phyloP scores from a whole-genome alignment of 2,797 vertebrate species.

The Chanos chanos region DNA sequence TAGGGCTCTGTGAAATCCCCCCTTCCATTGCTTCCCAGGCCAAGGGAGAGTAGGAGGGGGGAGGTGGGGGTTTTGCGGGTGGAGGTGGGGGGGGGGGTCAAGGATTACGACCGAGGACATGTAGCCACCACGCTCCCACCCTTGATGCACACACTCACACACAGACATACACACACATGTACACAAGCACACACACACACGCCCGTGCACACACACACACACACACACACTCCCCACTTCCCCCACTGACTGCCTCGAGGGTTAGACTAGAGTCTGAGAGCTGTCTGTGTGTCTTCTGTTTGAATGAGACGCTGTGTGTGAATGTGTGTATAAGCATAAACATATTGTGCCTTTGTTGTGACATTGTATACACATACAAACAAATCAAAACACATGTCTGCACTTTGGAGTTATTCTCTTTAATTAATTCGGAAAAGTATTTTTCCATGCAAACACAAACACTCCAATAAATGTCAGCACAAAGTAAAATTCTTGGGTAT shows the following conservation, averaged over 20 bases:
- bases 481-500: neutral
- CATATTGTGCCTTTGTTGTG: neutral
- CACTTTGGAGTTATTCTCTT: too few species aligned
- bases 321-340: slow-evolving; percentile 12
- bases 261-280: slow-evolving; percentile 19
- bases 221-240: slow-evolving; percentile 1
- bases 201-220: slow-evolving; percentile 35
- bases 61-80: slow-evolving; percentile 55
- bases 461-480: slow-evolving; percentile 12
- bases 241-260: slow-evolving; percentile 15
- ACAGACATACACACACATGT: slow-evolving; percentile 31
- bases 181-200: slow-evolving; percentile 33
- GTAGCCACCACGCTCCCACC: slow-evolving; percentile 38
- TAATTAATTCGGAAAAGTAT: neutral
- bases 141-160: slow-evolving; percentile 46
- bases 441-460: slow-evolving; percentile 21
- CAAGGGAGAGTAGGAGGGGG: slow-evolving; percentile 45
- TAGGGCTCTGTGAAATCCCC: slow-evolving; percentile 63
- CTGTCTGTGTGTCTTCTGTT: slow-evolving; percentile 25
- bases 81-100: slow-evolving; percentile 37
- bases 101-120: slow-evolving; percentile 52
- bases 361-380: neutral
- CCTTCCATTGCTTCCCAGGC: slow-evolving; percentile 70
- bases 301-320: slow-evolving; percentile 14
- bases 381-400: neutral